Percentiles rank a stretch among this genome's conserved stretches.
Conservation (phyloP, 2,888 invertebrate species). For the Ephialtes manifestator region DNA sequence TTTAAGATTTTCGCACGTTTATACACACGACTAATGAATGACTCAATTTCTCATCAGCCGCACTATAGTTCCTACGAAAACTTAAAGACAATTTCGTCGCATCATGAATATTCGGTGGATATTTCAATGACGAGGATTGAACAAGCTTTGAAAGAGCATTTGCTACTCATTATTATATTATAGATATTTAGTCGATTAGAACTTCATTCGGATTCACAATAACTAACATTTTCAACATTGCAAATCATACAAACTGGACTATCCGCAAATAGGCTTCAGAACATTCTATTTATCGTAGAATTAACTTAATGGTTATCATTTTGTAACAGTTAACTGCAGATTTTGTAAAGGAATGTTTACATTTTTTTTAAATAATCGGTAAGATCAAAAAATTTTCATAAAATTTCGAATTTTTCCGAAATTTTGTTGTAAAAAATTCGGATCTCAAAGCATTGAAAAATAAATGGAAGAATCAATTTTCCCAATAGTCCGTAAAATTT, state of each 20-base stretch:
- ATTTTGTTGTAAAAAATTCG: no score
- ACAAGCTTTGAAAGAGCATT: conserved; percentile 44
- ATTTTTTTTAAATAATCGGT: no score
- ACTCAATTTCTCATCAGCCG: conserved; percentile 39
- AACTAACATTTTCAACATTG: conserved; percentile 37
- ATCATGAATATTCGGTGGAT: conserved; percentile 28
- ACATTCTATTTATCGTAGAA: not conserved
- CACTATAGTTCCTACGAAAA: conserved; percentile 64
- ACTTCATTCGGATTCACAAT: conserved; percentile 36
- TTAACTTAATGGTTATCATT: not conserved
- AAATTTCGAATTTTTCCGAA: no score
- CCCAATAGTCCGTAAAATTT: no score
- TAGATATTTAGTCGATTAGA: conserved; percentile 35
- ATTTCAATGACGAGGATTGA: conserved; percentile 24
- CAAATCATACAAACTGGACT: conserved; percentile 23
- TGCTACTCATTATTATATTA: conserved; percentile 49
- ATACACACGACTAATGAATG: conserved; percentile 60
- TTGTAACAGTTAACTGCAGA: no score
- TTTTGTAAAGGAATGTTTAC: no score
- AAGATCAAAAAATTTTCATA: no score
- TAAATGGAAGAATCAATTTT: no score
- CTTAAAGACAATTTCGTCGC: conserved; percentile 46
- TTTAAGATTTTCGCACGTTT: conserved; percentile 63
- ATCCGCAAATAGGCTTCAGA: not conserved
- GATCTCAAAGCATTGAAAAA: no score